Evolutionary conservation across 2,888 invertebrate genomes (phyloP).

Genomic region (Epinotia demarniana): DNA sequence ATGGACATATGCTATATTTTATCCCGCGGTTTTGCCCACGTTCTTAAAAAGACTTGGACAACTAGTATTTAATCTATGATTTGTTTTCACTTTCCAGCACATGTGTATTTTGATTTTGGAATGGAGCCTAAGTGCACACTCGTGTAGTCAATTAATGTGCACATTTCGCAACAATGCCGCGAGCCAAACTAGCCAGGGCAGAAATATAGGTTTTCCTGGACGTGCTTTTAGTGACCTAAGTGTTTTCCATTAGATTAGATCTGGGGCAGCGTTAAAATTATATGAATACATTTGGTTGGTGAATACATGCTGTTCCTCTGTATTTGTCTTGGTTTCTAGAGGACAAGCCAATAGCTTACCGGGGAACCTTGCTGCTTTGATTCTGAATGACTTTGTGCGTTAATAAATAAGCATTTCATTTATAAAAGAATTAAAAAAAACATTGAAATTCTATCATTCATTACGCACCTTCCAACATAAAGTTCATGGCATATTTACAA

Average conservation of each 20-base stretch:
- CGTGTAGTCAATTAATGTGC: conserved; percentile 2
- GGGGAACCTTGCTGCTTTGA: too few species aligned
- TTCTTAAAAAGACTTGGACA: too few species aligned
- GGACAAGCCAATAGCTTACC: too few species aligned
- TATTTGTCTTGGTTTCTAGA: too few species aligned
- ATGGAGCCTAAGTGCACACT: background rate
- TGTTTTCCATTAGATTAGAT: conserved; percentile 13
- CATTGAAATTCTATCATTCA: too few species aligned
- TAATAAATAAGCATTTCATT: too few species aligned
- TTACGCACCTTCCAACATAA: too few species aligned
- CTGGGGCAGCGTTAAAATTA: background rate
- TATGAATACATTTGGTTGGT: background rate
- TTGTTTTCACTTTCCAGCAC: conserved; percentile 4
- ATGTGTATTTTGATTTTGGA: background rate
- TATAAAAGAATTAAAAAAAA: too few species aligned
- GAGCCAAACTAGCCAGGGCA: background rate
- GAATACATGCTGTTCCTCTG: background rate
- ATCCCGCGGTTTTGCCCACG: too few species aligned
- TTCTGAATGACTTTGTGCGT: too few species aligned
- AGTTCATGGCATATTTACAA: too few species aligned
- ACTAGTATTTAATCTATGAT: background rate
- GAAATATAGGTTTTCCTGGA: background rate
- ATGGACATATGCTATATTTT: too few species aligned
- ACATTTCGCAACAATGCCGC: background rate
- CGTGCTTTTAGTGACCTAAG: conserved; percentile 1